Evolutionary conservation across 2,113 vertebrate genomes (phyloP).

Genomic region (Platichthys flesus): DNA sequence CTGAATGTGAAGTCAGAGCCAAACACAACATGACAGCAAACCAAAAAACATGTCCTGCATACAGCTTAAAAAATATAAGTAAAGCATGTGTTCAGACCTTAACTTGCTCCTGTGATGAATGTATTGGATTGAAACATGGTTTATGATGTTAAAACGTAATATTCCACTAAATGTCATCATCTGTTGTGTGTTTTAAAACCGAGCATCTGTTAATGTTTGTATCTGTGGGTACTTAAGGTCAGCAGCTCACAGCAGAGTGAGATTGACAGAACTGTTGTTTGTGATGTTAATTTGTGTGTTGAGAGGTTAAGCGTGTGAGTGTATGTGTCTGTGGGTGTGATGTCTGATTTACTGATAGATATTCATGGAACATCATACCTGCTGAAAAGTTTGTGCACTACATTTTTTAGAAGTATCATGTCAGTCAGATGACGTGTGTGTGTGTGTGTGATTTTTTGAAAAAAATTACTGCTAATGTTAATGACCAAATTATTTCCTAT

Average conservation of each 20-base stretch:
- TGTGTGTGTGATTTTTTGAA: too few species aligned
- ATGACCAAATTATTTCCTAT: too few species aligned
- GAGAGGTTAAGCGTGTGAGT: background rate
- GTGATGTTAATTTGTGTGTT: background rate
- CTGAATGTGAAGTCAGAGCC: background rate
- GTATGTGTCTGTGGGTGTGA: background rate
- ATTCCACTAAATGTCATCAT: background rate
- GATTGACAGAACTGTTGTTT: background rate
- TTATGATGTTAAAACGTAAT: background rate
- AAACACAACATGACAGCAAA: background rate
- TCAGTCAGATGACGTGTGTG: too few species aligned
- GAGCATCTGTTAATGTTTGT: background rate
- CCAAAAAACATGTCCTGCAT: background rate
- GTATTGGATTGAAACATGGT: background rate
- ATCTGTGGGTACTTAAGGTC: constrained; percentile 7
- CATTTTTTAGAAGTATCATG: too few species aligned
- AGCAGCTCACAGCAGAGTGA: background rate
- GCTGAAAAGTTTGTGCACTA: too few species aligned
- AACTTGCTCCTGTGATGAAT: background rate
- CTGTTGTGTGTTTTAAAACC: background rate
- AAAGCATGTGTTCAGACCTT: background rate
- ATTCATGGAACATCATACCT: too few species aligned
- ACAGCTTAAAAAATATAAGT: background rate
- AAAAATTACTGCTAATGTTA: too few species aligned
- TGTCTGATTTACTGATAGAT: too few species aligned